Evolutionary conservation across 2,797 vertebrate species (phyloP), one percentile per base, ranked within the genome.

Genomic region (Meda fulgida): DNA sequence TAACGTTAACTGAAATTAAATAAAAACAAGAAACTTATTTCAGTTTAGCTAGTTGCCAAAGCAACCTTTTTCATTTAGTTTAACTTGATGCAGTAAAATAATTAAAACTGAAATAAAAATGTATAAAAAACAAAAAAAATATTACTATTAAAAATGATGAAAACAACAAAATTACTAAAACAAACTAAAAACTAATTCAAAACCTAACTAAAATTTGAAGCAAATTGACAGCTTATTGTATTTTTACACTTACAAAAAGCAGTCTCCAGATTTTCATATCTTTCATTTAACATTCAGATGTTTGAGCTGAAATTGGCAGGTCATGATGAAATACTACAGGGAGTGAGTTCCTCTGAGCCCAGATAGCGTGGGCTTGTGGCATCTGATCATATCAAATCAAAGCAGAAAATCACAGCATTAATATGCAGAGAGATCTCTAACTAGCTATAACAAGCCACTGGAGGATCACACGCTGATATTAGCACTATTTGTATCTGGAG

Each of bases 321-420:
- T 66, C 69, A 75, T 82, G 80, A 85, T 85, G 43, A 81, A 84
- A 86, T 78, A 65, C 78, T 76, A 58, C 21, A 46, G 31, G 69
- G 51, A 66, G 38, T n/a, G 26, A 78, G 65, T 69, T 85, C 60
- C 76, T 67, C 66, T 86, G 66, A 83, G 66, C 73, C 71, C 69
- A 84, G 78, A 60, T 81, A 69, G 19, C 23, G 80, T 81, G 78
- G 81, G 86, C 26, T 89, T 84, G 73, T 84, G 80, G 86, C 78
- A 75, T 65, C 46, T 65, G 67, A 80, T 84, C 82, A 88, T 34
- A 80, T 26, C 80, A 82, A 86, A 86, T 87, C 51, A 84, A 88
- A 80, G 36, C 67, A 83, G 63, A 88, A 87, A 75, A 51, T 69
- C 18, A 60, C 71, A 66, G 29, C 82, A 88, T 75, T 79, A 66